Evolutionary conservation across 2,113 vertebrate genomes (phyloP), one percentile per base, ranked within the genome.

Genomic region (Ornithorhynchus anatinus): DNA sequence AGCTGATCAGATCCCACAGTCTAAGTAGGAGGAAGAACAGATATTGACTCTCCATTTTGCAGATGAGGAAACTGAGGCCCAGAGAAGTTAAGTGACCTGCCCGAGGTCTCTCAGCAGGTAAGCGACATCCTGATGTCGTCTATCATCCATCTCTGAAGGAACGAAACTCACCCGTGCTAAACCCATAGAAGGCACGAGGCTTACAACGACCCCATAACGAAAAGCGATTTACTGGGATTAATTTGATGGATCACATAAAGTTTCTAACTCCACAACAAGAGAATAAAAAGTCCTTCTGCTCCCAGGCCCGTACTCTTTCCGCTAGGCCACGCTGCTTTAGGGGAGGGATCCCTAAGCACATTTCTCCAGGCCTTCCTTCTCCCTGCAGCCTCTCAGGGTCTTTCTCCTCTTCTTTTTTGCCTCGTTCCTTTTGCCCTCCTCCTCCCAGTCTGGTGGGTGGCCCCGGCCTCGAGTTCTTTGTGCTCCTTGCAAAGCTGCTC

Each of bases 241-340:
- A 77, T 77, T 57, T 86, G 81, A 90, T 61, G 50, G 72, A 58
- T 75, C 47, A 48, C 66, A 69, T 80, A 77, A 85, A 73, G 68
- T 22, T 17, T 32, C 59, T 38, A 39, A 75, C 57, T 57, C 63
- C 59, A 71, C 76, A 60, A 62, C 27, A 1, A 6, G 3, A 23
- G n/a, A 44, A 15, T 19, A 45, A 42, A 37, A 42, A 37, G 35
- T 44, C 45, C 22, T 22, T 10, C 5, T 47, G 1, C 10, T 42
- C 38, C 29, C 63, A 22, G 12, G 2, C 27, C n/a, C 17, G n/a
- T n/a, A n/a, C n/a, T n/a, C n/a, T n/a, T n/a, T n/a, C n/a, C n/a
- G n/a, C n/a, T n/a, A n/a, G n/a, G n/a, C n/a, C n/a, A n/a, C n/a
- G n/a, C n/a, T n/a, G n/a, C n/a, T n/a, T n/a, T n/a, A n/a, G n/a